Conservation (phyloP, 1,140 invertebrate species). For the Apis florea region DNA sequence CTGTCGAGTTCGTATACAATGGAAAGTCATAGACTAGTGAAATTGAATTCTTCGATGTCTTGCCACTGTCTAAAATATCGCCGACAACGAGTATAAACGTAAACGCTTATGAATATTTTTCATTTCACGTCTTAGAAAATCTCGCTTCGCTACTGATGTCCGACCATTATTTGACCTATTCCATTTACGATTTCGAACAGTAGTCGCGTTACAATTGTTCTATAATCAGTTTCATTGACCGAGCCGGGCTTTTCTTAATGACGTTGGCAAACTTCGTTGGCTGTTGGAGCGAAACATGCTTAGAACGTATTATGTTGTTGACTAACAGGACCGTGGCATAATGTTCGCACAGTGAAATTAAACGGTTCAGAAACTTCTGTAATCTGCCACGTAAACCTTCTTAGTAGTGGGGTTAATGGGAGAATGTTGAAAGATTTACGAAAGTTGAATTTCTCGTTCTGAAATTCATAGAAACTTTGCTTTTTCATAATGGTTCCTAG, state of each 20-base stretch:
- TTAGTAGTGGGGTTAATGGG: neutral
- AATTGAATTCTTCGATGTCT: neutral
- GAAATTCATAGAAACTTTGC: neutral
- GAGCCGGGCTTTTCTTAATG: neutral
- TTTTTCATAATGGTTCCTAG: neutral
- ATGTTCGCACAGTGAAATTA: slow-evolving; percentile 33
- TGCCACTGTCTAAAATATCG: neutral
- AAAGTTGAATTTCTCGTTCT: neutral
- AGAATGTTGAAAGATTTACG: slow-evolving; percentile 16
- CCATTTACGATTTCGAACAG: neutral
- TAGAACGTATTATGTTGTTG: neutral
- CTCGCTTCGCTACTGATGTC: too few relatives aligned
- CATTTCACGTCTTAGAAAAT: neutral
- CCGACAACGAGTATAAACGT: neutral
- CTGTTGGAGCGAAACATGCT: neutral
- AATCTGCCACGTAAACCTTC: slow-evolving; percentile 7
- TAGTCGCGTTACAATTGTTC: neutral
- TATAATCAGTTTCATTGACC: slow-evolving; percentile 20
- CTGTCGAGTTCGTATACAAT: neutral
- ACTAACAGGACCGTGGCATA: neutral
- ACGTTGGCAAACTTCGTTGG: neutral
- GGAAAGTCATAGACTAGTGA: neutral
- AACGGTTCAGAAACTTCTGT: slow-evolving; percentile 35
- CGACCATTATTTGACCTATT: neutral
- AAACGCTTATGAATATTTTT: neutral